Evolutionary conservation across 2,797 vertebrate genomes (phyloP).

Genomic region (Periparus ater): DNA sequence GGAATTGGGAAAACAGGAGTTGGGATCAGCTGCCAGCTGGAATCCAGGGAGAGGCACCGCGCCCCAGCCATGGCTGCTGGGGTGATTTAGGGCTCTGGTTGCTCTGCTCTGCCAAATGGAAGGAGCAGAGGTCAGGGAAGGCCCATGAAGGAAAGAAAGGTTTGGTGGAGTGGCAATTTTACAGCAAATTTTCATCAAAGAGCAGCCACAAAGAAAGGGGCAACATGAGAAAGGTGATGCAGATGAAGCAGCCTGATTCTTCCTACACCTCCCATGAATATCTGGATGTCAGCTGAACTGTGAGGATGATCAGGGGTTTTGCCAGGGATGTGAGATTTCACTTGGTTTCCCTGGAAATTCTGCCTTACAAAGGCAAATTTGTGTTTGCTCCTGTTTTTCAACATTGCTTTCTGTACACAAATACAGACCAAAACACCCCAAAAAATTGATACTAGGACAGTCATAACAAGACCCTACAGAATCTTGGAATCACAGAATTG

Average conservation of each 20-base stretch:
- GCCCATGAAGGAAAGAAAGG: background rate
- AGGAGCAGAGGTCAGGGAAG: background rate
- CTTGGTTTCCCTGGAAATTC: background rate
- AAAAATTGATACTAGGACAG: background rate
- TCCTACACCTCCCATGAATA: background rate
- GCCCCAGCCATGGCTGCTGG: background rate
- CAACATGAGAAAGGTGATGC: background rate
- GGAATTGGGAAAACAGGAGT: background rate
- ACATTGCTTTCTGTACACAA: background rate
- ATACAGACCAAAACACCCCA: background rate
- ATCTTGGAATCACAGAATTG: background rate
- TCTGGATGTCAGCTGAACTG: background rate
- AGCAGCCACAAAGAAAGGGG: background rate
- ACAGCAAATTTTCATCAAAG: background rate
- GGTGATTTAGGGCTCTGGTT: slow-evolving; percentile 1
- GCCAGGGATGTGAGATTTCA: background rate
- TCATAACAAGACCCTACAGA: background rate
- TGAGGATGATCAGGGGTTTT: background rate
- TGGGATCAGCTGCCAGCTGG: background rate
- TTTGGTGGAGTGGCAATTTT: background rate
- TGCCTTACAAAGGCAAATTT: background rate
- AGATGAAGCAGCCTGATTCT: background rate
- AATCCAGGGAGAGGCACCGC: background rate
- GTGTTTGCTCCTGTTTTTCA: background rate
- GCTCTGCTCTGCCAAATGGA: background rate